Conservation (phyloP, 2,888 invertebrate species). For the Mythimna albipuncta region DNA sequence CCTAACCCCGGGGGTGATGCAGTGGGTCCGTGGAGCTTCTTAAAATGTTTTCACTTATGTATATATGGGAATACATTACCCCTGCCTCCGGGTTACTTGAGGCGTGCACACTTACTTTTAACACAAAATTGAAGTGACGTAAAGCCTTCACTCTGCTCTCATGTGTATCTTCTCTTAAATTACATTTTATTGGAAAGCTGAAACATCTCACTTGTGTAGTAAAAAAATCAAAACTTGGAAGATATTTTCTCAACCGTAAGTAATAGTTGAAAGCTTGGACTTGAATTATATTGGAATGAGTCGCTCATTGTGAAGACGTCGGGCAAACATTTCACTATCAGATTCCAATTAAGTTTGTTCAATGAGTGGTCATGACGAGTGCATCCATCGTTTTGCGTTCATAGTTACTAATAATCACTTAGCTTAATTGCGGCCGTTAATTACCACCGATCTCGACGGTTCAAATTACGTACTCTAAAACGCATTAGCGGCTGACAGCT, state of each 20-base stretch:
- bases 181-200: conserved; percentile 86
- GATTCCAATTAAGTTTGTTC: conserved; percentile 56
- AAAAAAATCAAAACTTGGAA: conserved; percentile 58
- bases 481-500: conserved; percentile 90
- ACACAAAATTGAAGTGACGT: conserved; percentile 90
- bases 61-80: conserved; percentile 90
- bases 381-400: conserved; percentile 78
- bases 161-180: conserved; percentile 87
- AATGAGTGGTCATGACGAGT: conserved; percentile 59
- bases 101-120: conserved; percentile 88
- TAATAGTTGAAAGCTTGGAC: conserved; percentile 38
- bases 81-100: conserved; percentile 88
- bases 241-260: conserved; percentile 50
- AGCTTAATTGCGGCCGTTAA: conserved; percentile 90
- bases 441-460: conserved; percentile 89
- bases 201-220: conserved; percentile 73
- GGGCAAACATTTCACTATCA: conserved; percentile 45
- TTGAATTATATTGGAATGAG: conserved; percentile 36
- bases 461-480: conserved; percentile 91
- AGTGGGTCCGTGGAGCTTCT: conserved; percentile 90
- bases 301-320: conserved; percentile 34
- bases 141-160: conserved; percentile 87
- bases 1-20: conserved; percentile 90
- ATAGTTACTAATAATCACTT: conserved; percentile 88
- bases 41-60: conserved; percentile 91